Conservation (phyloP, 2,888 invertebrate genomes). For the Rhorus exstirpatorius region DNA sequence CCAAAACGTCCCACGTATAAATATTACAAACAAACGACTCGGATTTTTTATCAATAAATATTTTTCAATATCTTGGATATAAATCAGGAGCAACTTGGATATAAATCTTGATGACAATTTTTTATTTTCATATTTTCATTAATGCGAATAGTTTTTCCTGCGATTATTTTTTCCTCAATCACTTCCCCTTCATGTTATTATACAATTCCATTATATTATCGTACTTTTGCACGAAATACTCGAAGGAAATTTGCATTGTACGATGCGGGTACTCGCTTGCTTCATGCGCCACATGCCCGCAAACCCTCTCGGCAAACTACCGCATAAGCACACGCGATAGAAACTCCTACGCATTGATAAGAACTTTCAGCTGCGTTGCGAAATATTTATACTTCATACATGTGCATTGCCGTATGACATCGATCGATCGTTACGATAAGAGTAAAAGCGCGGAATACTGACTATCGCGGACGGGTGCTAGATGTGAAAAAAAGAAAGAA, state of each 20-base stretch:
- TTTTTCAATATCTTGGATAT: too few relatives aligned
- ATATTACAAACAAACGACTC: too few relatives aligned
- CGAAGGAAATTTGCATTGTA: constrained; percentile 30
- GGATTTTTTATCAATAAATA: too few relatives aligned
- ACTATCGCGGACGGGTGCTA: not conserved
- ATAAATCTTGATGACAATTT: too few relatives aligned
- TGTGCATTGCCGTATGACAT: constrained; percentile 6
- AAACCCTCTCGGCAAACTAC: not conserved
- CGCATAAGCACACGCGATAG: constrained; percentile 18
- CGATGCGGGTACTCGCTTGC: not conserved
- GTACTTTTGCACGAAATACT: constrained; percentile 30
- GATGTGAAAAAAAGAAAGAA: not conserved
- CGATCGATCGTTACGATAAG: constrained; percentile 48
- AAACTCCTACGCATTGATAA: constrained; percentile 29
- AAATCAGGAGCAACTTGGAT: too few relatives aligned
- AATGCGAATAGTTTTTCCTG: not conserved
- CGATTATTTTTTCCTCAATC: not conserved
- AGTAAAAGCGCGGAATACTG: constrained; percentile 34
- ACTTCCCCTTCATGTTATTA: not conserved
- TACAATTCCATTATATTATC: not conserved
- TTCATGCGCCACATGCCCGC: constrained; percentile 1
- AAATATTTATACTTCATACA: constrained; percentile 2
- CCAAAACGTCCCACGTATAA: too few relatives aligned
- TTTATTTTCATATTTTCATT: not conserved
- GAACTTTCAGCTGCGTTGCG: constrained; percentile 31